A percentile compares a stretch with the other conserved stretches of the same genome.
phyloP scores from a whole-genome alignment of 1,140 invertebrate genomes.

The Yoshiicerus persimilis region DNA sequence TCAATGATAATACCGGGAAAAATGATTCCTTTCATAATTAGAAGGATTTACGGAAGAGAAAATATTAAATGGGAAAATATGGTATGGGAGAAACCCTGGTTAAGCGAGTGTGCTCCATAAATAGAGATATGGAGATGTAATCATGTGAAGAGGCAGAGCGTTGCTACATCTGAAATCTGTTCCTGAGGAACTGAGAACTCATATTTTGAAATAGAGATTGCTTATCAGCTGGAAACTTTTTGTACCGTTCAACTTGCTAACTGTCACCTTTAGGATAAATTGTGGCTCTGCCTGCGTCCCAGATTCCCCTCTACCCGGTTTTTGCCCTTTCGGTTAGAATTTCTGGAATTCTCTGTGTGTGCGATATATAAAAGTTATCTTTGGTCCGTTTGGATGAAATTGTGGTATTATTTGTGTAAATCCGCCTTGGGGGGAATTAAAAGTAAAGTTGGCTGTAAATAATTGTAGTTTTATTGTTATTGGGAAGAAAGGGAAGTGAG shows the following conservation, averaged over 20 bases:
- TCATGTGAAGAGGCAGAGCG: constrained; percentile 42
- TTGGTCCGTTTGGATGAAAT: not conserved
- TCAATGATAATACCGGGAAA: too few species aligned
- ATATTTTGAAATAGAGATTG: constrained; percentile 51
- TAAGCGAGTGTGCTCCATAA: not conserved
- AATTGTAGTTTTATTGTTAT: not conserved
- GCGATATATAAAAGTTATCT: too few species aligned
- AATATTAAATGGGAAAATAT: too few species aligned
- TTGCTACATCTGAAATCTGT: constrained; percentile 50
- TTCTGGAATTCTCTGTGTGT: too few species aligned
- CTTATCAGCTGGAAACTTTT: constrained; percentile 48
- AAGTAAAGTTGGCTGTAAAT: not conserved
- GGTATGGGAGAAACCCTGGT: too few species aligned
- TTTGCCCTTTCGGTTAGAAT: too few species aligned
- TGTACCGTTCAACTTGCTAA: constrained; percentile 49
- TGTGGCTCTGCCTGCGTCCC: constrained; percentile 43
- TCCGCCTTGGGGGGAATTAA: not conserved
- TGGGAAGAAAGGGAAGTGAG: not conserved
- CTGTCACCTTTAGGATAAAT: constrained; percentile 50
- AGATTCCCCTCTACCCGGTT: constrained; percentile 30
- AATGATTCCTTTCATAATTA: too few species aligned
- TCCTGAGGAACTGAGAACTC: constrained; percentile 33
- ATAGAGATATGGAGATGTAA: constrained; percentile 48
- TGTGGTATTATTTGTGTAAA: not conserved
- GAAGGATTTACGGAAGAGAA: too few species aligned